phyloP scores from a whole-genome alignment of 2,797 vertebrate species.

The Iguana delicatissima region DNA sequence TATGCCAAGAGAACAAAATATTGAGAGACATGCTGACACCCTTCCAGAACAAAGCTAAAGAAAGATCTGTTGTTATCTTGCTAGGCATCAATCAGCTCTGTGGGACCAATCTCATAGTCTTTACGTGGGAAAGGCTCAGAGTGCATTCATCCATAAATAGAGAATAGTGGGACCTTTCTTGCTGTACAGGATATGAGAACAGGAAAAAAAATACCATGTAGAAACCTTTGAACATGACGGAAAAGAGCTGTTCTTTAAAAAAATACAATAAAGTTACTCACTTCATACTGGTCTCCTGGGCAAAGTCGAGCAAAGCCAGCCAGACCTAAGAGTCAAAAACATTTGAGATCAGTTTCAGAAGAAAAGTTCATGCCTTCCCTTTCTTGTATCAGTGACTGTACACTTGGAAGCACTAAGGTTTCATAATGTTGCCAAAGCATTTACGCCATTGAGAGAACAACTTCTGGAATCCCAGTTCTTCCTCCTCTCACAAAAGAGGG shows the following conservation, averaged over 20 bases:
- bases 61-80: constrained; percentile 15
- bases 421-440: not conserved
- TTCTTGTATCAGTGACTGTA: not conserved
- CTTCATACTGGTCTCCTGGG: constrained; percentile 87
- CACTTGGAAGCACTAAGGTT: not conserved
- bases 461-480: not conserved
- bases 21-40: constrained; percentile 18
- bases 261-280: constrained; percentile 58
- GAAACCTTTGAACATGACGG: not conserved
- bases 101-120: constrained; percentile 28
- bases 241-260: constrained; percentile 25
- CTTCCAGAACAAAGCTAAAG: constrained; percentile 31
- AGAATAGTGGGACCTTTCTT: constrained; percentile 46
- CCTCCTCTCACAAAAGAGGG: not conserved
- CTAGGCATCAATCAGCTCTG: constrained; percentile 24
- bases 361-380: not conserved
- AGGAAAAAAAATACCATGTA: not conserved
- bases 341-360: constrained; percentile 10
- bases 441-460: not conserved
- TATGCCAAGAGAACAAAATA: constrained; percentile 22
- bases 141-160: constrained; percentile 37
- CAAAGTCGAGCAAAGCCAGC: constrained; percentile 87
- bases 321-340: constrained; percentile 77
- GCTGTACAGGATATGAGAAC: constrained; percentile 16
- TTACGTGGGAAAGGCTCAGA: constrained; percentile 32